Evolutionary conservation across 1,140 invertebrate species (phyloP).

Genomic region (Nixonia krombeini): DNA sequence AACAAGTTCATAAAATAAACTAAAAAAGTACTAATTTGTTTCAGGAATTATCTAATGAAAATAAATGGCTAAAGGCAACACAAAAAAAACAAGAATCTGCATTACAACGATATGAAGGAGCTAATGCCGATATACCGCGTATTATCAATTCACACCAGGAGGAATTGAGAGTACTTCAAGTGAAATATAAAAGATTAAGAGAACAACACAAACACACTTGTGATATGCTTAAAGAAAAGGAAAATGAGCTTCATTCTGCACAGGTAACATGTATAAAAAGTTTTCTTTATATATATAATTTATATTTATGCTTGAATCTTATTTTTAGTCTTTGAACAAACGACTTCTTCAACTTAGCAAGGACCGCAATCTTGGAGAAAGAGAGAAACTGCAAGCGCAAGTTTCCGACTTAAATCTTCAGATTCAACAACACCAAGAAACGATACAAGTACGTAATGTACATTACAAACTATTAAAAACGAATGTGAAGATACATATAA

Average conservation of each 20-base stretch:
- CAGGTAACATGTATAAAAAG: slow-evolving; percentile 63
- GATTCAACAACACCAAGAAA: slow-evolving; percentile 78
- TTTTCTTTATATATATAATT: not conserved
- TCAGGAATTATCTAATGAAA: slow-evolving; percentile 82
- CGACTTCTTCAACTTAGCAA: slow-evolving; percentile 79
- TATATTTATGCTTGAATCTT: no score
- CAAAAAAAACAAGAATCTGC: slow-evolving; percentile 84
- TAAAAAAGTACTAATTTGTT: slow-evolving; percentile 46
- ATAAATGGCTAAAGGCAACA: slow-evolving; percentile 79
- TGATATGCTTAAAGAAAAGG: slow-evolving; percentile 78
- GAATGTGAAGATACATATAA: not conserved
- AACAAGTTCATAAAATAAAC: not conserved
- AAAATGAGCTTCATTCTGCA: slow-evolving; percentile 75
- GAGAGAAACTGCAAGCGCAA: slow-evolving; percentile 79
- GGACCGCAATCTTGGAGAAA: slow-evolving; percentile 80
- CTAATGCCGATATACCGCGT: slow-evolving; percentile 81
- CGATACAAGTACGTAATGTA: slow-evolving; percentile 74
- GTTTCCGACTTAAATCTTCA: slow-evolving; percentile 76
- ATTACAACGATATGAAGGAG: slow-evolving; percentile 80
- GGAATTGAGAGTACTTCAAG: slow-evolving; percentile 80
- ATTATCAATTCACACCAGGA: slow-evolving; percentile 82
- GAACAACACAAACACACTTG: slow-evolving; percentile 75
- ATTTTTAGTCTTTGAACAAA: slow-evolving; percentile 73
- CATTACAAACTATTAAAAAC: not conserved
- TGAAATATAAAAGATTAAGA: slow-evolving; percentile 78